A percentile compares a stretch with the other conserved stretches of the same genome.
phyloP scores from a whole-genome alignment of 2,797 vertebrate species.

The Galago senegalensis region DNA sequence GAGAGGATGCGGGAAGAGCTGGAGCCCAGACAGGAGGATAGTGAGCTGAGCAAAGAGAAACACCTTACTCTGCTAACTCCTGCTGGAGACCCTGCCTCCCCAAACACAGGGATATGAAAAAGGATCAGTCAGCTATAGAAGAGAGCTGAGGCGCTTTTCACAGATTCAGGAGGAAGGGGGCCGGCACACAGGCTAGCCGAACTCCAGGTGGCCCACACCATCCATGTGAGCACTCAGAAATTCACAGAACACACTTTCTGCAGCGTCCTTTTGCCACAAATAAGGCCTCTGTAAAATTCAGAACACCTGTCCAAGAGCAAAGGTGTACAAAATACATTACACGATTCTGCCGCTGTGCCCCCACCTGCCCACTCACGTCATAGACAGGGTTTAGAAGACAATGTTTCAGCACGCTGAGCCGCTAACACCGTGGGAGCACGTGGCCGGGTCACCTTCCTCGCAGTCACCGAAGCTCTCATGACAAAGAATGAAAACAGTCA shows the following conservation, averaged over 20 bases:
- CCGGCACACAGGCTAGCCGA: slow-evolving; percentile 69
- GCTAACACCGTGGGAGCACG: not conserved
- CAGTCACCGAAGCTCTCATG: slow-evolving; percentile 62
- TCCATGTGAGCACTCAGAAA: not conserved
- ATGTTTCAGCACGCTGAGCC: slow-evolving; percentile 58
- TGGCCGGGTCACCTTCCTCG: slow-evolving; percentile 74
- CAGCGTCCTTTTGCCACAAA: slow-evolving; percentile 69
- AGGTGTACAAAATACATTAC: not conserved
- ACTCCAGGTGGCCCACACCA: not conserved
- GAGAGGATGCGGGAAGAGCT: not conserved
- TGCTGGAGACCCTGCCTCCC: not conserved
- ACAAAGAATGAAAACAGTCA: slow-evolving; percentile 2
- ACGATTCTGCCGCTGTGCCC: not conserved
- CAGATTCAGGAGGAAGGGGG: slow-evolving; percentile 50
- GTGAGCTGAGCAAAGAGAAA: not conserved
- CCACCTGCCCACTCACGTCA: not conserved
- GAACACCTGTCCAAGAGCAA: slow-evolving; percentile 66
- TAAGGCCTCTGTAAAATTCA: slow-evolving; percentile 80
- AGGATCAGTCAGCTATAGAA: slow-evolving; percentile 45
- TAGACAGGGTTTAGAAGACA: slow-evolving; percentile 59
- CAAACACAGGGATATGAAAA: not conserved
- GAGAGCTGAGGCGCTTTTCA: slow-evolving; percentile 69
- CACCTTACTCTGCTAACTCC: not conserved
- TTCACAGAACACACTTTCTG: slow-evolving; percentile 66
- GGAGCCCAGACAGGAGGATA: not conserved